Conservation (phyloP, 2,888 invertebrate species). For the Coenonympha arcania region DNA sequence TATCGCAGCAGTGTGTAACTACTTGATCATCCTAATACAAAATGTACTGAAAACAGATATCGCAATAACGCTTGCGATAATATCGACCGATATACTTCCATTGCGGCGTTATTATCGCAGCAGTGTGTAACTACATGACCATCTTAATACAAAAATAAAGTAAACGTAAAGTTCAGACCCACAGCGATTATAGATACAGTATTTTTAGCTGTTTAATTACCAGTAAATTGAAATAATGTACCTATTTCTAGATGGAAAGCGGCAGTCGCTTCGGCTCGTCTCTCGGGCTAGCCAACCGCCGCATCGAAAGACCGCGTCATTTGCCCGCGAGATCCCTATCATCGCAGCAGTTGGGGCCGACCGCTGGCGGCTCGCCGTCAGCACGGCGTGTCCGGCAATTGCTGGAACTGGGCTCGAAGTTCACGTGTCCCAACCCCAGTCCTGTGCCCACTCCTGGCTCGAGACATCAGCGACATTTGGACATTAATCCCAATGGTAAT, state of each 20-base stretch:
- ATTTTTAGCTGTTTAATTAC: too few relatives aligned
- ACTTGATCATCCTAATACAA: too few relatives aligned
- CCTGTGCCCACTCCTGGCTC: slow-evolving; percentile 86
- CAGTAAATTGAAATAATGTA: too few relatives aligned
- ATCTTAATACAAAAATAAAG: too few relatives aligned
- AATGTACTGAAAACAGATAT: too few relatives aligned
- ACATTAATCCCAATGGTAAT: slow-evolving; percentile 91
- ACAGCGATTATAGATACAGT: too few relatives aligned
- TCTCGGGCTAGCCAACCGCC: slow-evolving; percentile 72
- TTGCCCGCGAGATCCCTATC: slow-evolving; percentile 84
- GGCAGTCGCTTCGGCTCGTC: slow-evolving; percentile 77
- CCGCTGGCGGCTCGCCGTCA: slow-evolving; percentile 77
- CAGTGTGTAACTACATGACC: too few relatives aligned
- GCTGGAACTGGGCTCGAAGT: slow-evolving; percentile 78
- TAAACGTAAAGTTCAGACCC: too few relatives aligned
- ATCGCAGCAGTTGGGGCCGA: slow-evolving; percentile 79
- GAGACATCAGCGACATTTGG: slow-evolving; percentile 84
- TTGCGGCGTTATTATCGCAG: too few relatives aligned
- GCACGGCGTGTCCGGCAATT: slow-evolving; percentile 87
- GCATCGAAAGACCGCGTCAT: slow-evolving; percentile 67
- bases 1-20: too few relatives aligned
- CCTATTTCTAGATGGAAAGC: slow-evolving; percentile 65
- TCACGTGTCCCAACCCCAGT: slow-evolving; percentile 78
- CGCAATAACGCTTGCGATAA: too few relatives aligned
- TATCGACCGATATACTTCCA: too few relatives aligned